These are phyloP conservation scores for Hypolimnas misippus DNA, from an alignment of 2,888 invertebrate species.

Conservation along the genomic window DNA sequence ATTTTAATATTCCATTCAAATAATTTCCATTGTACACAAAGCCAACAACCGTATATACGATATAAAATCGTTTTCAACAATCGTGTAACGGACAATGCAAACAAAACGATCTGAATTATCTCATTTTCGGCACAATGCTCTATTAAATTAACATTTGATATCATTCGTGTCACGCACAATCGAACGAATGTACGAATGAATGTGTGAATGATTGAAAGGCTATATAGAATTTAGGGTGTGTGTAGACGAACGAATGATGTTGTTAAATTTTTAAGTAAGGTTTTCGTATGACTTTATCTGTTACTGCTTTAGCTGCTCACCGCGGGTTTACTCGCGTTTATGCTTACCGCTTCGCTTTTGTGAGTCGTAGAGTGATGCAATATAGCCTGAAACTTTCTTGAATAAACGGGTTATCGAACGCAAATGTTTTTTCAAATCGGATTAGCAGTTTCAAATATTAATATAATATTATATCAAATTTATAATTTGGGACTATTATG, in stretches of 20 bases:
- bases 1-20: not conserved
- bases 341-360: too few relatives aligned
- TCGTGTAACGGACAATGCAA: slow-evolving; percentile 18
- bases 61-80: slow-evolving; percentile 3
- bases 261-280: not conserved
- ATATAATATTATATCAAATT: too few relatives aligned
- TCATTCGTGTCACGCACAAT: slow-evolving; percentile 50
- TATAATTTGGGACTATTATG: too few relatives aligned
- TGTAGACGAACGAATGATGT: not conserved
- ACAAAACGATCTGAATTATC: slow-evolving; percentile 52
- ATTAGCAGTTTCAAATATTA: too few relatives aligned
- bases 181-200: slow-evolving; percentile 34
- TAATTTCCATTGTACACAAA: not conserved
- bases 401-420: too few relatives aligned
- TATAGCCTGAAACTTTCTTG: too few relatives aligned
- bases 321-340: too few relatives aligned
- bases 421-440: too few relatives aligned
- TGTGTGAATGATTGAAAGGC: slow-evolving; percentile 30
- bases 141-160: slow-evolving; percentile 59
- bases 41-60: not conserved
- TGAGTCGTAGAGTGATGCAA: too few relatives aligned
- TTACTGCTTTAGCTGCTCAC: too few relatives aligned
- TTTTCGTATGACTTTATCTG: not conserved
- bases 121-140: slow-evolving; percentile 54
- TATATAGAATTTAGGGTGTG: slow-evolving; percentile 18